Evolutionary conservation across 2,888 invertebrate genomes (phyloP), one percentile per base, ranked within the genome.

Genomic region (Trachelus tabidus): DNA sequence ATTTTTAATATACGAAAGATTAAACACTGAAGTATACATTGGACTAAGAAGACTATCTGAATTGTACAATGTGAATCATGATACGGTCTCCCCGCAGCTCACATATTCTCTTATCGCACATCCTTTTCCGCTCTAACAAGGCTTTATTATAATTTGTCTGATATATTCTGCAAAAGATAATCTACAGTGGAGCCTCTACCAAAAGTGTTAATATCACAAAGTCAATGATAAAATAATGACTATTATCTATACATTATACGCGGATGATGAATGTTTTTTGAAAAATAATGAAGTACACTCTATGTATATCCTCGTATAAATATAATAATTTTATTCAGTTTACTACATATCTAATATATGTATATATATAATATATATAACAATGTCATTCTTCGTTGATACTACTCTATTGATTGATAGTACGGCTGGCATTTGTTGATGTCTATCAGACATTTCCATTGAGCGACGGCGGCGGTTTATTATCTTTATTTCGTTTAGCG

Each of bases 401-500:
- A 76, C 68, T 73, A 56, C 56, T 56, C 56, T 23, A 73, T 30
- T 12, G 33, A 68, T 33, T 37, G 23, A 56, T 56, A 56, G 56
- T 56, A 56, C 56, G 9, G 74, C 34, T 37, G 37, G 30, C 35
- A 75, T 34, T 56, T 34, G n/a, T 34, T 35, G 23, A 56, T 56
- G 9, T 56, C 56, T 56, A 9, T 83, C 77, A 83, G 34, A 77
- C 80, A 23, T 81, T 83, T 23, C 80, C 83, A 74, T 81, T 78
- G 33, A 84, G 80, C 23, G 56, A 56, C 11, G 87, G 76, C 69
- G 87, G 81, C 30, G 81, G 78, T 37, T 86, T 88, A 11, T 80
- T 81, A 77, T 83, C 87, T 82, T 91, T 91, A 81, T 89, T 89
- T 75, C 91, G 86, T 79, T 90, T 90, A 23, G 90, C 85, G 78